Percentiles rank a stretch among this genome's conserved stretches.
Evolutionary conservation across 2,888 invertebrate species (phyloP).

Genomic region (Rugalucina vietnamica): DNA sequence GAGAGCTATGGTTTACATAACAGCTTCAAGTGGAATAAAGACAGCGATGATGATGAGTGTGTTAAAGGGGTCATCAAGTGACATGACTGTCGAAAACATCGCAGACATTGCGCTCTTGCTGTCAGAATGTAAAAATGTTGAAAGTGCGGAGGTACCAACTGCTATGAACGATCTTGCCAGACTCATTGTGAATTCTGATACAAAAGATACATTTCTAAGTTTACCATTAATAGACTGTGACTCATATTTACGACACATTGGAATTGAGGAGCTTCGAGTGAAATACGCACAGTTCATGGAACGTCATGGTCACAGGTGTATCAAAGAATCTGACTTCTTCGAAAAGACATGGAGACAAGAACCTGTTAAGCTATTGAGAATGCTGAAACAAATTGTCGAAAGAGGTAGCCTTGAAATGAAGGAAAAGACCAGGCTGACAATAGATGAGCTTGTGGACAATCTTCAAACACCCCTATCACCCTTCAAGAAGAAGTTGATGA

Average conservation of each 20-base stretch:
- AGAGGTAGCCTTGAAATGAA: neutral
- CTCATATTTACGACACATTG: neutral
- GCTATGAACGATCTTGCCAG: slow-evolving; percentile 9
- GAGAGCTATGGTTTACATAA: neutral
- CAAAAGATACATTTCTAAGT: neutral
- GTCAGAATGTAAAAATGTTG: neutral
- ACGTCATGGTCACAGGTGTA: slow-evolving; percentile 88
- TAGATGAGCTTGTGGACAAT: slow-evolving; percentile 11
- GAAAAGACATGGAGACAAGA: slow-evolving; percentile 68
- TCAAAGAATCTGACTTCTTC: slow-evolving; percentile 84
- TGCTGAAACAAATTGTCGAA: slow-evolving; percentile 85
- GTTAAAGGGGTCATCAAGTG: neutral
- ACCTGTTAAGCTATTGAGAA: slow-evolving; percentile 61
- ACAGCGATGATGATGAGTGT: neutral
- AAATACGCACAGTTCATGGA: slow-evolving; percentile 85
- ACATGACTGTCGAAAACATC: neutral
- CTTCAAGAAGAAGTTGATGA: neutral
- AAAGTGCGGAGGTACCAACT: slow-evolving; percentile 28
- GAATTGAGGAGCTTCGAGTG: neutral
- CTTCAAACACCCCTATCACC: slow-evolving; percentile 3
- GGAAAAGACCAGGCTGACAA: neutral
- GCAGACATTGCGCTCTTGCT: neutral
- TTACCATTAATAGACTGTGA: neutral
- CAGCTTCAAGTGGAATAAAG: neutral
- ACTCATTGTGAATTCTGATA: neutral